Conservation (phyloP, 2,113 vertebrate species). For the Microtus oregoni region DNA sequence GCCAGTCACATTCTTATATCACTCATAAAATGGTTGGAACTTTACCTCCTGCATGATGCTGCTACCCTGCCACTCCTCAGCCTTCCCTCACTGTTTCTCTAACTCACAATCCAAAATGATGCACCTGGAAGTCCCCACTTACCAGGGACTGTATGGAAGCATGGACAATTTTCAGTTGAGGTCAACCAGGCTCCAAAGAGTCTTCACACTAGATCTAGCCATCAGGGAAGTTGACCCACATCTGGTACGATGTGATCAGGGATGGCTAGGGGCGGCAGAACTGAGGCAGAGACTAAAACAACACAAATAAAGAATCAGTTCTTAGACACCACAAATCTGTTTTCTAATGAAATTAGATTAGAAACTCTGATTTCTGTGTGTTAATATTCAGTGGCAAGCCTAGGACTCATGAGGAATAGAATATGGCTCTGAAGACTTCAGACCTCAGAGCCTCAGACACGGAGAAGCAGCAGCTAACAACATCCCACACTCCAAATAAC, state of each 20-base stretch:
- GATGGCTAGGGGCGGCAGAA: background rate
- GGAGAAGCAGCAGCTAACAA: background rate
- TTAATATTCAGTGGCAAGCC: background rate
- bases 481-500: background rate
- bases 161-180: background rate
- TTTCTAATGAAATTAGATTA: constrained; percentile 3
- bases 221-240: background rate
- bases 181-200: background rate
- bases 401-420: background rate
- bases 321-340: background rate
- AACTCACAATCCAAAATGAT: background rate
- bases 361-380: background rate
- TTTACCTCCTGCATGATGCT: background rate
- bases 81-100: background rate
- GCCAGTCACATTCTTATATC: background rate
- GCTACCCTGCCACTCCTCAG: background rate
- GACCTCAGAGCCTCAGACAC: background rate
- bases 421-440: background rate
- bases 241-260: background rate
- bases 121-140: background rate
- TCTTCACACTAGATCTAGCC: background rate
- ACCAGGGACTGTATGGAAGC: background rate
- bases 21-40: background rate
- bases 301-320: background rate
- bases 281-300: background rate